Evolutionary conservation across 2,797 vertebrate species (phyloP).

Genomic region (Clarias laeviceps): DNA sequence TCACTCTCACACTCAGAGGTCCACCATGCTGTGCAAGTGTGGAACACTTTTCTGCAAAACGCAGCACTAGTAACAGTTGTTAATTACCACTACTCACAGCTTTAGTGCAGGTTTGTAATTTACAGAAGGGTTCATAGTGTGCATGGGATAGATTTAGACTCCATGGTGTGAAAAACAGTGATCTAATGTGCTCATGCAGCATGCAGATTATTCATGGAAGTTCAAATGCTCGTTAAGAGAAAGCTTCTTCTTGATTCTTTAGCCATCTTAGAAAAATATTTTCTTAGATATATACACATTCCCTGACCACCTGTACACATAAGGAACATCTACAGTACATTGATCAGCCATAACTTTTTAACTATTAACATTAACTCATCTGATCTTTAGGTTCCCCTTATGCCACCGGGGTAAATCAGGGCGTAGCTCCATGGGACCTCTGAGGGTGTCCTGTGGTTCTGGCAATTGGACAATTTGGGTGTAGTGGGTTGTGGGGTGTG

Average conservation of each 20-base stretch:
- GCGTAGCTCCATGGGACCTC: too few relatives aligned
- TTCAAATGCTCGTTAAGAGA: neutral
- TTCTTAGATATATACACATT: neutral
- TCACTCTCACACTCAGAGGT: slow-evolving; percentile 29
- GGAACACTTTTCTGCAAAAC: slow-evolving; percentile 7
- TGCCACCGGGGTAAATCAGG: too few relatives aligned
- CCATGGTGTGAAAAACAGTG: slow-evolving; percentile 20
- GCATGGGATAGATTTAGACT: slow-evolving; percentile 7
- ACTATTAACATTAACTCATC: too few relatives aligned
- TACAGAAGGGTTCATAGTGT: slow-evolving; percentile 17
- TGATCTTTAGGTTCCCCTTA: too few relatives aligned
- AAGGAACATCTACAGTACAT: too few relatives aligned
- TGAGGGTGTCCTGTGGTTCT: too few relatives aligned
- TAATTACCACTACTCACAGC: slow-evolving; percentile 20
- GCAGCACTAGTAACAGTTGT: slow-evolving; percentile 15
- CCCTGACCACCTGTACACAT: neutral
- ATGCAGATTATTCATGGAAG: neutral
- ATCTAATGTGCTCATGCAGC: neutral
- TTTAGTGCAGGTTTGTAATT: slow-evolving; percentile 34
- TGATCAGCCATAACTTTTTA: too few relatives aligned
- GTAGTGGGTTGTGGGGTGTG: too few relatives aligned
- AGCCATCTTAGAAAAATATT: neutral
- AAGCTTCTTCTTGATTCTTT: neutral
- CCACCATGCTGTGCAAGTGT: slow-evolving; percentile 9
- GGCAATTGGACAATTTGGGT: too few relatives aligned